Evolutionary conservation across 2,888 invertebrate genomes (phyloP).

Genomic region (Eristalis tenax): DNA sequence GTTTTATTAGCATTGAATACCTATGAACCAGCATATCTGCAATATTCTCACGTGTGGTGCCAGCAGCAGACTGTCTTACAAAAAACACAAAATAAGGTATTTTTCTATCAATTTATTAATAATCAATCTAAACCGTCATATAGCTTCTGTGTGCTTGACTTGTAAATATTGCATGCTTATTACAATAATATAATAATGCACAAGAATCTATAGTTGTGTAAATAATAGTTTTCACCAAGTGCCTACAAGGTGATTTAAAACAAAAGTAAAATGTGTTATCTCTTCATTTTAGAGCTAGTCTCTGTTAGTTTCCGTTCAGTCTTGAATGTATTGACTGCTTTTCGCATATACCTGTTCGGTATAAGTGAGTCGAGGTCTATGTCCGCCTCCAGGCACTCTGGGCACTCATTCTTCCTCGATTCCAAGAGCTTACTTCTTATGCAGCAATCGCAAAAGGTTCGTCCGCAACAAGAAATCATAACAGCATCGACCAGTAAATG

Average conservation of each 20-base stretch:
- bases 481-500: conserved; percentile 22
- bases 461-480: conserved; percentile 25
- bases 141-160: too few species aligned
- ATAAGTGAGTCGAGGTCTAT: conserved; percentile 2
- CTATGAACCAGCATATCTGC: too few species aligned
- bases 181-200: neutral
- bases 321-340: neutral
- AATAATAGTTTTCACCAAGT: neutral
- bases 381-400: conserved; percentile 5
- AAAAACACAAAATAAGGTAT: too few species aligned
- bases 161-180: neutral
- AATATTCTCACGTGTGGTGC: too few species aligned
- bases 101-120: too few species aligned
- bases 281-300: neutral
- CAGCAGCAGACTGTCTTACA: too few species aligned
- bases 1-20: too few species aligned
- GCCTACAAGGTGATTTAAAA: neutral
- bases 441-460: conserved; percentile 15
- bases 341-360: conserved; percentile 30
- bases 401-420: conserved; percentile 11
- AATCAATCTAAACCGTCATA: too few species aligned
- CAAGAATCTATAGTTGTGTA: too few species aligned
- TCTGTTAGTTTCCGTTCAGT: neutral
- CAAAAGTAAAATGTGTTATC: neutral
- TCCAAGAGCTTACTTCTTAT: conserved; percentile 6